Evolutionary conservation across 2,888 invertebrate genomes (phyloP), one percentile per base, ranked within the genome.

Genomic region (Dorcus parallelipipedus): DNA sequence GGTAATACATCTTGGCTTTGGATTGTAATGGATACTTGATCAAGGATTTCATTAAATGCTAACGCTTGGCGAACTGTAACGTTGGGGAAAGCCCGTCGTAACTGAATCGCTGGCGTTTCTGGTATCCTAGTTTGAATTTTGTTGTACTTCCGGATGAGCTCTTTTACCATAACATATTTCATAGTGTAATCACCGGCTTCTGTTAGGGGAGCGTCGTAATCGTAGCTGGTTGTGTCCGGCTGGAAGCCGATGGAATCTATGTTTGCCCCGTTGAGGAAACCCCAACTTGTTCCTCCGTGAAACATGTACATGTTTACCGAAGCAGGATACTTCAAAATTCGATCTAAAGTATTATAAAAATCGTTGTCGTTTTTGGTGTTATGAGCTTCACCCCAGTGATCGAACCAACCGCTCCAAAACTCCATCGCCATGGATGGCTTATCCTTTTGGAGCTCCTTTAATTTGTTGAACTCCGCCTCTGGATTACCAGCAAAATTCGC

Each of bases 291-390:
- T 49, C 96, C 95, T n/a, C 96, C 96, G 70, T 87, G 89, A 77
- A 94, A 95, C 90, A 96, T 92, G 74, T 95, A 97, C 69, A 95
- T 86, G 71, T 93, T 96, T 39, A 95, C 86, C 51, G 88, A 86
- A 7, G 84, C 84, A 4, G 76, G 76, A 64, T 75, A 66, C 23
- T 59, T 60, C n/a, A 67, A 52, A 23, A 66, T 67, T 8, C 61
- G 48, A 8, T 65, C 63, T 38, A 63, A 71, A 62, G 57, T 38
- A 41, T 54, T 69, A 14, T 54, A 47, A 33, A 58, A 58, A 20
- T 54, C 54, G n/a, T 54, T 49, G 33, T 54, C 47, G 20, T 58
- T 51, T 23, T 53, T 42, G 9, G 45, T 54, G 6, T 58, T 42
- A 47, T 58, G 58, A n/a, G 49, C 47, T 9, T 51, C 54, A 1